These are phyloP conservation scores for Anorthoa munda DNA, from an alignment of 2,888 invertebrate species.

Conservation along the genomic window DNA sequence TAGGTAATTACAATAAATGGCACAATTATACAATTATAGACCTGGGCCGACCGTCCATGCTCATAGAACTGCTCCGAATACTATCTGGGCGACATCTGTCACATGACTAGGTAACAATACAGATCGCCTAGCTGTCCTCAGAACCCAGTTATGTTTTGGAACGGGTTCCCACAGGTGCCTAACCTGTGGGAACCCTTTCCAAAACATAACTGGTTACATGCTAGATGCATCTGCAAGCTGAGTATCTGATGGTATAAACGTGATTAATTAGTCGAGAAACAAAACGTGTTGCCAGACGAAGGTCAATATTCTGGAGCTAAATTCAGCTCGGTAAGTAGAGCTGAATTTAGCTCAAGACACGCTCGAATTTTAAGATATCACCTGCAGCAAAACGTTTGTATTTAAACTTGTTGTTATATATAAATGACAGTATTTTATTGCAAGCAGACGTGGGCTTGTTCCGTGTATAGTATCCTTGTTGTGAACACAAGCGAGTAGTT, in stretches of 20 bases:
- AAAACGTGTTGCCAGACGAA: not conserved
- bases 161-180: too few species aligned
- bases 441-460: not conserved
- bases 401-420: too few species aligned
- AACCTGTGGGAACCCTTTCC: not conserved
- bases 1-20: conserved; percentile 28
- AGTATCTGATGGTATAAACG: not conserved
- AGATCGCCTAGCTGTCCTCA: not conserved
- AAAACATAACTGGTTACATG: not conserved
- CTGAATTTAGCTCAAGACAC: too few species aligned
- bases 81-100: not conserved
- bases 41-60: not conserved
- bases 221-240: not conserved
- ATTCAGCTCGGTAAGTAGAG: too few species aligned
- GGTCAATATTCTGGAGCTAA: too few species aligned
- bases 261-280: not conserved
- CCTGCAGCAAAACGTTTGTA: too few species aligned
- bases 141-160: not conserved
- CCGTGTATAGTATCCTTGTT: conserved; percentile 4
- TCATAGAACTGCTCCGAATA: not conserved
- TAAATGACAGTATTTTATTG: too few species aligned
- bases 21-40: conserved; percentile 31
- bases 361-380: too few species aligned
- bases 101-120: not conserved
- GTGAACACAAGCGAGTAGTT: not conserved